Conservation (phyloP, 2,113 vertebrate species). For the Naja naja region DNA sequence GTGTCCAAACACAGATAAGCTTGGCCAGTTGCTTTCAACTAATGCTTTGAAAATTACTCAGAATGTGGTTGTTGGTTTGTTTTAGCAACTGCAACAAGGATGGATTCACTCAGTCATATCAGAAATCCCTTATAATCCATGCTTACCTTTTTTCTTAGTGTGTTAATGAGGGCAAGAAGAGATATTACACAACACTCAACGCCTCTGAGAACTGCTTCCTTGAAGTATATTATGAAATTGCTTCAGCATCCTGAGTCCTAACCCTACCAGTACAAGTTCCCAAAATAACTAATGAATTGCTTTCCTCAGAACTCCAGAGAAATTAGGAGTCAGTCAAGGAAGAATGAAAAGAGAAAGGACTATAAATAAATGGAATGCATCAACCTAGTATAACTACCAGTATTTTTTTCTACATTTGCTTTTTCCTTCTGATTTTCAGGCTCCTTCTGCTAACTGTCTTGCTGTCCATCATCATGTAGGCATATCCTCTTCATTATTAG, state of each 20-base stretch:
- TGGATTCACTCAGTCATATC: background rate
- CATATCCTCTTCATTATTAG: background rate
- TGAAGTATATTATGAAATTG: background rate
- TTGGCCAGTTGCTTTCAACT: background rate
- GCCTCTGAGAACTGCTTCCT: slow-evolving; percentile 2
- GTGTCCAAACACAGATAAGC: background rate
- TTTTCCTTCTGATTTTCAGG: background rate
- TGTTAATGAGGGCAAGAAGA: background rate
- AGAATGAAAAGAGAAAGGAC: background rate
- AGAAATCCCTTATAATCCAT: background rate
- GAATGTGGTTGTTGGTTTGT: background rate
- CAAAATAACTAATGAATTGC: slow-evolving; percentile 6
- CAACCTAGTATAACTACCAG: slow-evolving; percentile 3
- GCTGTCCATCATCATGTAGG: background rate
- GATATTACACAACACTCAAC: slow-evolving; percentile 26
- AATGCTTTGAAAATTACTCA: background rate
- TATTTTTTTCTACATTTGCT: background rate
- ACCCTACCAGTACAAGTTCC: background rate
- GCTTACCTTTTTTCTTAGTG: background rate
- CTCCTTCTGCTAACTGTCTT: background rate
- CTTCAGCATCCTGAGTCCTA: background rate
- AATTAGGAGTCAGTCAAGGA: slow-evolving; percentile 5
- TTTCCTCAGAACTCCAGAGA: slow-evolving; percentile 1
- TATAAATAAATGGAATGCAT: slow-evolving; percentile 18
- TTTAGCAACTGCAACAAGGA: background rate